Conservation (phyloP, 2,797 vertebrate species). For the Brotula barbata region DNA sequence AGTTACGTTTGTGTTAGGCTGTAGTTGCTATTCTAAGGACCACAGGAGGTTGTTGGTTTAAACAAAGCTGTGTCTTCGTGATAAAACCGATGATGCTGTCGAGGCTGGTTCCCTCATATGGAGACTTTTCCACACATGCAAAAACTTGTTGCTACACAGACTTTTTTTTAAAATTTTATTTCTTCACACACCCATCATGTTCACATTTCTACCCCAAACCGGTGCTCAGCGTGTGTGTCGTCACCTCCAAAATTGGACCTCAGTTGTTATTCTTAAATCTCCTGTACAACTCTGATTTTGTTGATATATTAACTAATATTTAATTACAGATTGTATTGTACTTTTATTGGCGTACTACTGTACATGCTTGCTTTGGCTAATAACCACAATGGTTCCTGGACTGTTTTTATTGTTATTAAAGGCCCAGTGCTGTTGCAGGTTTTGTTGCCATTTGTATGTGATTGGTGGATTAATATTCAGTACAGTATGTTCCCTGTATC, state of each 20-base stretch:
- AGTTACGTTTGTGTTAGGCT: slow-evolving; percentile 20
- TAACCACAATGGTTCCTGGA: slow-evolving; percentile 50
- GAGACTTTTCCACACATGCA: too few relatives aligned
- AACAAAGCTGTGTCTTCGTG: slow-evolving; percentile 12
- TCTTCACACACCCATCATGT: background rate
- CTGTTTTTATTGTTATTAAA: slow-evolving; percentile 76
- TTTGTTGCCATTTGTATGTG: slow-evolving; percentile 10
- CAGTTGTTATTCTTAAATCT: slow-evolving; percentile 29
- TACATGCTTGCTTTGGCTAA: slow-evolving; percentile 67
- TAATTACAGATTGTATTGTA: slow-evolving; percentile 67
- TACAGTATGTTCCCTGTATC: too few relatives aligned
- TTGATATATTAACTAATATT: slow-evolving; percentile 45
- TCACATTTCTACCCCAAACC: background rate
- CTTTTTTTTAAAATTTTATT: background rate
- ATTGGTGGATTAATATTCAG: too few relatives aligned
- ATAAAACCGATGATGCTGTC: slow-evolving; percentile 3
- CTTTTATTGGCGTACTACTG: slow-evolving; percentile 61
- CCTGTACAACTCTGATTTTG: slow-evolving; percentile 40
- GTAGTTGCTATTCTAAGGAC: slow-evolving; percentile 48
- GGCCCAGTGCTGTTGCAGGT: slow-evolving; percentile 44
- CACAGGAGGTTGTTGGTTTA: slow-evolving; percentile 10
- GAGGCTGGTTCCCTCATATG: slow-evolving; percentile 27
- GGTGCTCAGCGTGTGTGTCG: slow-evolving; percentile 2
- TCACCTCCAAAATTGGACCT: slow-evolving; percentile 40
- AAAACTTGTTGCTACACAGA: too few relatives aligned